Conservation (phyloP, 2,888 invertebrate species). For the Drosophila greeni region DNA sequence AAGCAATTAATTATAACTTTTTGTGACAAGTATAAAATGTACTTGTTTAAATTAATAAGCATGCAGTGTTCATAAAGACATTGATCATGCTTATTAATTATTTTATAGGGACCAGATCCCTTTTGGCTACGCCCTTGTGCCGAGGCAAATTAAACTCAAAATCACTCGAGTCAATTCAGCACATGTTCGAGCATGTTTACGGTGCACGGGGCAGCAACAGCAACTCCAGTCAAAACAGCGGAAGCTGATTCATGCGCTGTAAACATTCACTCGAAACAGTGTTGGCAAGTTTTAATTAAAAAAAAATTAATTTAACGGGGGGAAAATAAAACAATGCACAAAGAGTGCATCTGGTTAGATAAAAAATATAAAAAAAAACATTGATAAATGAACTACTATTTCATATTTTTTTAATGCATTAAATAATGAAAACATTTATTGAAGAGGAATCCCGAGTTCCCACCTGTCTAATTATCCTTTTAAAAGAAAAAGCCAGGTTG, state of each 20-base stretch:
- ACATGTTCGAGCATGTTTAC: conserved; percentile 50
- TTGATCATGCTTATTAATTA: neutral
- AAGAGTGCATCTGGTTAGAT: too few species aligned
- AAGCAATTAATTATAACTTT: neutral
- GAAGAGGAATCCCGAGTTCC: neutral
- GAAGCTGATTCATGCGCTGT: conserved; percentile 70
- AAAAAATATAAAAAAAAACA: neutral
- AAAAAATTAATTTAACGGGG: neutral
- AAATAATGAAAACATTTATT: neutral
- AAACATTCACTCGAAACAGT: conserved; percentile 22
- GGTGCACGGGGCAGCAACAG: conserved; percentile 31
- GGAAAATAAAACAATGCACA: neutral
- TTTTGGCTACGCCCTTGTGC: conserved; percentile 3
- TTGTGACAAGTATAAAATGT: neutral
- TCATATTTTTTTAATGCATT: neutral
- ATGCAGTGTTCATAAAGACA: neutral
- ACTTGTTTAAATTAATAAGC: neutral
- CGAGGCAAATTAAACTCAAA: conserved; percentile 20
- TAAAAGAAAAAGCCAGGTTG: too few species aligned
- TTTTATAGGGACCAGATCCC: neutral
- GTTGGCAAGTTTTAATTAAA: conserved; percentile 33
- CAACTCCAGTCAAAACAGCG: conserved; percentile 50
- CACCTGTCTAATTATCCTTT: neutral
- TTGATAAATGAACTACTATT: neutral
- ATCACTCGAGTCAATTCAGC: conserved; percentile 34